A percentile compares a stretch with the other conserved stretches of the same genome.
Evolutionary conservation across 1,140 invertebrate species (phyloP).

Genomic region (Formica exsecta): DNA sequence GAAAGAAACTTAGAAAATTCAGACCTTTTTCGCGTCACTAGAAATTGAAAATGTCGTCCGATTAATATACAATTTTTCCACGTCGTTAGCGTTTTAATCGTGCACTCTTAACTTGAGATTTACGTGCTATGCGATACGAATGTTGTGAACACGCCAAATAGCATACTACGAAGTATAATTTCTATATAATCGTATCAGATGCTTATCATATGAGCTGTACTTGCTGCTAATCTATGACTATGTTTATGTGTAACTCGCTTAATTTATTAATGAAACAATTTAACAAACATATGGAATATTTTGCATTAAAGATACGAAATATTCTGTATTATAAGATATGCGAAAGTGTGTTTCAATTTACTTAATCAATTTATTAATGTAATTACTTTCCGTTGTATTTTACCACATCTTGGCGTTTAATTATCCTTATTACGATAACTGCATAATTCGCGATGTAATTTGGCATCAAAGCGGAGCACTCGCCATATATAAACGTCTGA

Average conservation of each 20-base stretch:
- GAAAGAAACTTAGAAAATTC: slow-evolving; percentile 7
- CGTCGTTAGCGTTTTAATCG: slow-evolving; percentile 23
- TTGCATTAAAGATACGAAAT: slow-evolving; percentile 7
- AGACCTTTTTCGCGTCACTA: slow-evolving; percentile 25
- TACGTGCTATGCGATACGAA: slow-evolving; percentile 5
- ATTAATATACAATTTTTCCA: slow-evolving; percentile 35
- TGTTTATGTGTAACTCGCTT: slow-evolving; percentile 6
- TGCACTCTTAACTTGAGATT: slow-evolving; percentile 8
- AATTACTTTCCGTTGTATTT: slow-evolving; percentile 35
- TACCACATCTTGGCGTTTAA: slow-evolving; percentile 39
- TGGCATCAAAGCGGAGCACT: slow-evolving; percentile 35
- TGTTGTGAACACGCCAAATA: background rate
- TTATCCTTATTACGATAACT: slow-evolving; percentile 39
- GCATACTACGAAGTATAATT: slow-evolving; percentile 2
- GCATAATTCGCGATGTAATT: slow-evolving; percentile 33
- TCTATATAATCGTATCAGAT: background rate
- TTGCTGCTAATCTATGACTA: background rate
- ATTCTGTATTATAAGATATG: background rate
- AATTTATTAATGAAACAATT: slow-evolving; percentile 11
- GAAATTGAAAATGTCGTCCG: slow-evolving; percentile 30
- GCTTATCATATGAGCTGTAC: background rate
- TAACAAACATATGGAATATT: background rate
- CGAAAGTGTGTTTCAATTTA: slow-evolving; percentile 8
- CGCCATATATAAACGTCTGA: slow-evolving; percentile 22
- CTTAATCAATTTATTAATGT: slow-evolving; percentile 7